A percentile compares a stretch with the other conserved stretches of the same genome.
These are phyloP conservation scores for Dioctria linearis DNA, from an alignment of 2,888 invertebrate genomes.

Conservation along the genomic window DNA sequence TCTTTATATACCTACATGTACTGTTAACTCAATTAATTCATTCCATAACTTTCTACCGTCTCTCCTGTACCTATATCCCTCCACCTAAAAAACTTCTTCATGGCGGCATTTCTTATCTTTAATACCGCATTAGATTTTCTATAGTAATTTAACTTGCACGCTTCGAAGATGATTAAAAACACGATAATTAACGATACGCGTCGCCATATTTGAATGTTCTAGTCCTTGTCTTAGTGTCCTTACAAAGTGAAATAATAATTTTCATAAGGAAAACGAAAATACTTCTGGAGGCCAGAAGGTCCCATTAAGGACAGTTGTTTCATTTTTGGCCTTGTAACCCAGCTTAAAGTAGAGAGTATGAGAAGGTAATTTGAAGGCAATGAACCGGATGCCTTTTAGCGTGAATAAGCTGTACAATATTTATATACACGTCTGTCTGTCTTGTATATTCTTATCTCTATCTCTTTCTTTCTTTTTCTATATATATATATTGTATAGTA, in stretches of 20 bases:
- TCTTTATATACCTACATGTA: slow-evolving; percentile 28
- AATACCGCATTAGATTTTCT: slow-evolving; percentile 15
- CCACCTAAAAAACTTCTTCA: background rate
- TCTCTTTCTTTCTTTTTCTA: too few relatives aligned
- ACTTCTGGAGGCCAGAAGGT: background rate
- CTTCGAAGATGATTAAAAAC: slow-evolving; percentile 47
- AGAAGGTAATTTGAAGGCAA: slow-evolving; percentile 58
- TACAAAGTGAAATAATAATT: slow-evolving; percentile 26
- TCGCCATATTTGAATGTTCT: slow-evolving; percentile 40
- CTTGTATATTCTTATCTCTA: too few relatives aligned
- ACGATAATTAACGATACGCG: slow-evolving; percentile 36
- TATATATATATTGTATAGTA: too few relatives aligned
- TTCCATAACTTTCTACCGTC: background rate
- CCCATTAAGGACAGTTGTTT: slow-evolving; percentile 50
- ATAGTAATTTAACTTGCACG: slow-evolving; percentile 40
- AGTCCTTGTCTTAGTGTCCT: background rate
- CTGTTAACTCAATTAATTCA: slow-evolving; percentile 48
- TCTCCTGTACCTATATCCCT: background rate
- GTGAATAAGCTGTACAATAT: slow-evolving; percentile 44
- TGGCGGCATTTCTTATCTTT: background rate
- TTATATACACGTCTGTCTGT: slow-evolving; percentile 14
- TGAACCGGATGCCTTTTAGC: slow-evolving; percentile 55
- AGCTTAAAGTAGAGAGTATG: background rate
- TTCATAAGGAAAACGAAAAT: slow-evolving; percentile 34
- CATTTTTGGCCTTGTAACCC: slow-evolving; percentile 45